These are phyloP conservation scores for Dromaius novaehollandiae DNA, from an alignment of 2,113 vertebrate species.

Conservation along the genomic window DNA sequence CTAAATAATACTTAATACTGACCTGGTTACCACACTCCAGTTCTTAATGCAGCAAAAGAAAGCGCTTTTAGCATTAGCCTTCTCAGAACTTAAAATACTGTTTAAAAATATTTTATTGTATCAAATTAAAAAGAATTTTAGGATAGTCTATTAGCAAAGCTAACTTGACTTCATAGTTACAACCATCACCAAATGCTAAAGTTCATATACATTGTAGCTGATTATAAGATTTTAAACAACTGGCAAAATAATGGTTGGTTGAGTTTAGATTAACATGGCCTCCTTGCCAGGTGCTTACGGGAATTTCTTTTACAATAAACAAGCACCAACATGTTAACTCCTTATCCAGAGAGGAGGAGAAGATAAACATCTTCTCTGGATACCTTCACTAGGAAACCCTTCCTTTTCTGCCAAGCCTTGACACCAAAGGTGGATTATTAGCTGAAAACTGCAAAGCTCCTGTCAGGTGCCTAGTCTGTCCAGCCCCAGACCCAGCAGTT, in stretches of 20 bases:
- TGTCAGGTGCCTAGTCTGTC: neutral
- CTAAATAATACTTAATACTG: neutral
- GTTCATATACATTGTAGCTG: neutral
- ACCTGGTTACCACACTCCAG: neutral
- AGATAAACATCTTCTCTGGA: neutral
- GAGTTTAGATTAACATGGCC: neutral
- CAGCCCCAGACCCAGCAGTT: neutral
- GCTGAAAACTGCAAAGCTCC: neutral
- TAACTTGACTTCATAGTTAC: neutral
- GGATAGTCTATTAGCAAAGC: neutral
- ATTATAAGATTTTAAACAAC: neutral
- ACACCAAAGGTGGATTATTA: fast-evolving
- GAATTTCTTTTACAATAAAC: neutral
- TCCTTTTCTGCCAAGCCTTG: neutral
- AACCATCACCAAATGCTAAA: neutral
- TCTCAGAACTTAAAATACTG: neutral
- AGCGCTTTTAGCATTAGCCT: neutral
- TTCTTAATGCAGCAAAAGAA: neutral
- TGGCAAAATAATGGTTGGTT: neutral
- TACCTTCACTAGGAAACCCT: neutral
- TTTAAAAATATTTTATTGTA: neutral
- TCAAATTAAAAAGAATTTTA: neutral
- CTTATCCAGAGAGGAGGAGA: neutral
- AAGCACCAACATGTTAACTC: neutral
- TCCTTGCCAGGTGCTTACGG: neutral